Evolutionary conservation across 1,140 invertebrate species (phyloP).

Genomic region (Gryllus bimaculatus): DNA sequence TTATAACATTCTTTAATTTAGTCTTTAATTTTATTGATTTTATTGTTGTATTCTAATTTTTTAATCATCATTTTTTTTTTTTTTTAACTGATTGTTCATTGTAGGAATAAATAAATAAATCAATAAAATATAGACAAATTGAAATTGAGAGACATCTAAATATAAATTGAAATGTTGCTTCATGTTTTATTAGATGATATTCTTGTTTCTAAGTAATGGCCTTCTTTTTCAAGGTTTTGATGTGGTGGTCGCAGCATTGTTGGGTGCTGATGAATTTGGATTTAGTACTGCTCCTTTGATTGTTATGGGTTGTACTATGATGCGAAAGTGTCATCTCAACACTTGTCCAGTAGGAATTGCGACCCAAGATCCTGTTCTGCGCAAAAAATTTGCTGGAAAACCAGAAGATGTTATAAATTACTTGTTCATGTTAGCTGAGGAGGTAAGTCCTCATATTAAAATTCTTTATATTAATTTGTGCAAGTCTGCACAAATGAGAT

Average conservation of each 20-base stretch:
- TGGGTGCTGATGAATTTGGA: slow-evolving; percentile 98
- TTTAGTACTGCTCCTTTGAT: slow-evolving; percentile 97
- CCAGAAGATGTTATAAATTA: slow-evolving; percentile 98
- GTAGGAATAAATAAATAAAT: too few species aligned
- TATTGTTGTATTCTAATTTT: too few species aligned
- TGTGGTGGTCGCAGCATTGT: slow-evolving; percentile 87
- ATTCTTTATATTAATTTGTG: too few species aligned
- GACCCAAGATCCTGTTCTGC: slow-evolving; percentile 89
- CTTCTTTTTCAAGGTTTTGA: slow-evolving; percentile 57
- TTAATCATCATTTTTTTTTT: too few species aligned
- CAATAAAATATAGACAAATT: background rate
- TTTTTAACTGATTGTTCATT: too few species aligned
- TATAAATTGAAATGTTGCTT: background rate
- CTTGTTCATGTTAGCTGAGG: slow-evolving; percentile 94
- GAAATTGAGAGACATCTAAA: background rate
- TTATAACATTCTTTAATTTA: too few species aligned
- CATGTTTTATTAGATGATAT: slow-evolving; percentile 32
- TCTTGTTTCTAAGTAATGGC: background rate
- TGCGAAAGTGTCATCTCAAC: slow-evolving; percentile 98
- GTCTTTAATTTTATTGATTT: too few species aligned
- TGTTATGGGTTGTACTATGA: slow-evolving; percentile 97
- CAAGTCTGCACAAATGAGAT: too few species aligned
- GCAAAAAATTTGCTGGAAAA: slow-evolving; percentile 95
- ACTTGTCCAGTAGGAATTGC: slow-evolving; percentile 98
- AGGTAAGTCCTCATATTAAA: slow-evolving; percentile 40